These are phyloP conservation scores for Micromys minutus DNA, from an alignment of 2,113 vertebrate species.

Conservation along the genomic window DNA sequence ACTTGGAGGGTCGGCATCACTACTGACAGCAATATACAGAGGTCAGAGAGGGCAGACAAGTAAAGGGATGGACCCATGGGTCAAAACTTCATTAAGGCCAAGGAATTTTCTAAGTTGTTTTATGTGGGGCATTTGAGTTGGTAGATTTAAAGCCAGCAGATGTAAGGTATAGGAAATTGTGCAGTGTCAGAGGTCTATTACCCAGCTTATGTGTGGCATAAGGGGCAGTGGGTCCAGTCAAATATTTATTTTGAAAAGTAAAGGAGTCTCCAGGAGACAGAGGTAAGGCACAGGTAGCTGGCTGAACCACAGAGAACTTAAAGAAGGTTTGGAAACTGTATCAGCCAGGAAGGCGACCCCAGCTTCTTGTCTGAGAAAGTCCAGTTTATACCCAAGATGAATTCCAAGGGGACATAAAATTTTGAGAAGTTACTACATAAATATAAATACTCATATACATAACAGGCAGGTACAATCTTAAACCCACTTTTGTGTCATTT, in stretches of 20 bases:
- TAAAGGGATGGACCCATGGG: not conserved
- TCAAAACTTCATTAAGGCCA: no score
- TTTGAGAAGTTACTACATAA: not conserved
- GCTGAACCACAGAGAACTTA: no score
- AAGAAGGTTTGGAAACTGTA: not conserved
- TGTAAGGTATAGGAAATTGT: not conserved
- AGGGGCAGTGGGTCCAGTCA: not conserved
- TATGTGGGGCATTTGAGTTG: not conserved
- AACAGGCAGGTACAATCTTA: not conserved
- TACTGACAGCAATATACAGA: not conserved
- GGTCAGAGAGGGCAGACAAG: no score
- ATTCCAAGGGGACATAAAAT: not conserved
- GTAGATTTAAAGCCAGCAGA: not conserved
- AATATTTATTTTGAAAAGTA: no score
- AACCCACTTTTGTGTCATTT: not conserved
- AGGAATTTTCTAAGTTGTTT: not conserved
- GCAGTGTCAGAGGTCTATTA: not conserved
- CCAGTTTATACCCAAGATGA: not conserved
- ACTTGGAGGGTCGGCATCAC: no score
- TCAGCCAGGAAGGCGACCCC: not conserved
- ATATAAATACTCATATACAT: not conserved
- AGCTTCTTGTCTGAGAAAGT: not conserved
- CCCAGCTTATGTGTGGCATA: rapidly evolving
- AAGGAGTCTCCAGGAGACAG: not conserved
- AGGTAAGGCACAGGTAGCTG: not conserved